Conservation (phyloP, 1,140 invertebrate species). For the Vanessa atalanta region DNA sequence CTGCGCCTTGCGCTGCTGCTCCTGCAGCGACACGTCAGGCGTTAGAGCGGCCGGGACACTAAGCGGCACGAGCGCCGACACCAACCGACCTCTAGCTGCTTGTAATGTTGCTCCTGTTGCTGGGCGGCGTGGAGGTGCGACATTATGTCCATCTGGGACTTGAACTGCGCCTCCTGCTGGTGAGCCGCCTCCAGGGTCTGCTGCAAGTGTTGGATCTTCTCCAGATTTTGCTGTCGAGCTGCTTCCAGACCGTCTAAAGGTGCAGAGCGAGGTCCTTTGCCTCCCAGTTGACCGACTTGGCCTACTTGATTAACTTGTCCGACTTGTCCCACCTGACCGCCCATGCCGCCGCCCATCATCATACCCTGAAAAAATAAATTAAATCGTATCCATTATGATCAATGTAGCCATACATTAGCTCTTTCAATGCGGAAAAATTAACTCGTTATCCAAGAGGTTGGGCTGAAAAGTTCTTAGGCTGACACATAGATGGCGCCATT, state of each 20-base stretch:
- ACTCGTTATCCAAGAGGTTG: too few relatives aligned
- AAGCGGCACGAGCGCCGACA: too few relatives aligned
- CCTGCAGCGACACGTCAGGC: background rate
- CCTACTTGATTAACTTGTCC: slow-evolving; percentile 11
- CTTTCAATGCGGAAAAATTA: too few relatives aligned
- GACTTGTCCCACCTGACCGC: slow-evolving; percentile 41
- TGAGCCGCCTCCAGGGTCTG: slow-evolving; percentile 87
- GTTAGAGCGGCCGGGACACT: background rate
- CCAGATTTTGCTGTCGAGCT: slow-evolving; percentile 74
- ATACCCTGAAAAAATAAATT: slow-evolving; percentile 50
- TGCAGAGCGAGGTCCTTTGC: slow-evolving; percentile 49
- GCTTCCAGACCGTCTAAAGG: slow-evolving; percentile 73
- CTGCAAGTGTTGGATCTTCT: slow-evolving; percentile 82
- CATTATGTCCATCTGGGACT: slow-evolving; percentile 86
- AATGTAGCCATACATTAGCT: too few relatives aligned
- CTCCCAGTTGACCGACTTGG: background rate
- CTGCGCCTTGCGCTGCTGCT: slow-evolving; percentile 64
- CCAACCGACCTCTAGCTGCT: slow-evolving; percentile 83
- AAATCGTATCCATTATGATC: too few relatives aligned
- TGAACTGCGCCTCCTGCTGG: slow-evolving; percentile 88
- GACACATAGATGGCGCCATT: too few relatives aligned
- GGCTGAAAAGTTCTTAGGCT: too few relatives aligned
- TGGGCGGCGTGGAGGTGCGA: slow-evolving; percentile 87
- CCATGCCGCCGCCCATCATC: slow-evolving; percentile 64
- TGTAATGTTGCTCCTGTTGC: slow-evolving; percentile 89